A percentile compares a stretch with the other conserved stretches of the same genome.
phyloP scores from a whole-genome alignment of 1,140 invertebrate species.

The Drosophila truncata region DNA sequence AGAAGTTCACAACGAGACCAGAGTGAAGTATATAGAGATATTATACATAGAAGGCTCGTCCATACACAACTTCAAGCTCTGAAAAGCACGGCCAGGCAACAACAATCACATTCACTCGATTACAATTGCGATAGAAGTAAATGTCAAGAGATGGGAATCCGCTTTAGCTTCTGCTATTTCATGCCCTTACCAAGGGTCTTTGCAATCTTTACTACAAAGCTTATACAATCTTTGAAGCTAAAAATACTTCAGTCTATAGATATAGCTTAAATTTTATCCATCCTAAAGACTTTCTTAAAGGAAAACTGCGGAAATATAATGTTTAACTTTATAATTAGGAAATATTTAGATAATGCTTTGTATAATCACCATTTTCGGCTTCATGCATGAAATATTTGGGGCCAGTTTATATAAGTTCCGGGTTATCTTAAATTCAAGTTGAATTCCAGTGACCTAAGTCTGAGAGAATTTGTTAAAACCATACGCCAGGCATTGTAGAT shows the following conservation, averaged over 20 bases:
- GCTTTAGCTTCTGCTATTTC: constrained; percentile 17
- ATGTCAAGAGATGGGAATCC: constrained; percentile 43
- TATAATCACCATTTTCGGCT: not conserved
- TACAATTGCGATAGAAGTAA: constrained; percentile 43
- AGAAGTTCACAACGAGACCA: constrained; percentile 26
- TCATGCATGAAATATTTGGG: not conserved
- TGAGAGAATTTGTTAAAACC: not conserved
- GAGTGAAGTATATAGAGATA: not conserved
- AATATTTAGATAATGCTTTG: not conserved
- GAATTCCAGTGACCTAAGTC: not conserved
- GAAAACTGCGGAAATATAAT: not conserved
- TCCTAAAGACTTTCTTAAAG: not conserved
- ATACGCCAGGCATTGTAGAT: not conserved
- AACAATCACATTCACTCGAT: constrained; percentile 34
- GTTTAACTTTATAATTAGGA: not conserved
- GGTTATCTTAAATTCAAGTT: not conserved
- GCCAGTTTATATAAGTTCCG: not conserved
- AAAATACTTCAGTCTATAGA: not conserved
- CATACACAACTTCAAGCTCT: constrained; percentile 65
- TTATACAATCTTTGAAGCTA: too few relatives aligned
- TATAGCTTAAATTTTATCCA: not conserved
- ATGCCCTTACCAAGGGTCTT: constrained; percentile 16
- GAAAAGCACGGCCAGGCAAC: constrained; percentile 52
- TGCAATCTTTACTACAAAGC: not conserved
- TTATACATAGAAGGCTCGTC: constrained; percentile 6